phyloP scores from a whole-genome alignment of 2,113 vertebrate genomes.

The Galbula dea region DNA sequence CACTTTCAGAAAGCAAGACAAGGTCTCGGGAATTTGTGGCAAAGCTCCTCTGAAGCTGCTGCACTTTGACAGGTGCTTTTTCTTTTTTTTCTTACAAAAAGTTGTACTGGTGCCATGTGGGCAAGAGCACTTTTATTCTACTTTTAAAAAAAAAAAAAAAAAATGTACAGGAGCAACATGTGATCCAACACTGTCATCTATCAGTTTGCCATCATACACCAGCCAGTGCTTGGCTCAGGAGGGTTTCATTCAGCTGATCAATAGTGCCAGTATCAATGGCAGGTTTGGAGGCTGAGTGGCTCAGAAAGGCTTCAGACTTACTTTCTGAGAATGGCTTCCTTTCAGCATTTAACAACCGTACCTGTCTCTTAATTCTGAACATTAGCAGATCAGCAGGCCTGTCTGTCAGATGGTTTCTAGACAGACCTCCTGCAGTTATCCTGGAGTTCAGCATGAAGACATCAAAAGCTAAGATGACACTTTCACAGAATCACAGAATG shows the following conservation, averaged over 20 bases:
- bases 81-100: not conserved
- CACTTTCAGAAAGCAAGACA: not conserved
- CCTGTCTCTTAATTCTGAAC: not conserved
- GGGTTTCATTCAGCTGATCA: not conserved
- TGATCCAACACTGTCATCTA: not conserved
- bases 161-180: not conserved
- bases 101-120: not conserved
- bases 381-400: not conserved
- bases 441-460: not conserved
- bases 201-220: not conserved
- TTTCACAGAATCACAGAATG: no score
- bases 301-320: not conserved
- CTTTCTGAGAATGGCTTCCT: not conserved
- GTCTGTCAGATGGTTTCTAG: not conserved
- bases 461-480: not conserved
- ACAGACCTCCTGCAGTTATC: not conserved
- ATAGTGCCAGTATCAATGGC: not conserved
- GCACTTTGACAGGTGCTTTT: not conserved
- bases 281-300: not conserved
- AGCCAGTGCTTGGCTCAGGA: not conserved
- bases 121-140: not conserved
- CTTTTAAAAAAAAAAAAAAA: no score
- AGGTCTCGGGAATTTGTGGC: no score
- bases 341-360: not conserved
- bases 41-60: not conserved